Percentiles rank a stretch among this genome's conserved stretches.
phyloP scores from a whole-genome alignment of 1,140 invertebrate genomes.

The Pogonus chalceus region DNA sequence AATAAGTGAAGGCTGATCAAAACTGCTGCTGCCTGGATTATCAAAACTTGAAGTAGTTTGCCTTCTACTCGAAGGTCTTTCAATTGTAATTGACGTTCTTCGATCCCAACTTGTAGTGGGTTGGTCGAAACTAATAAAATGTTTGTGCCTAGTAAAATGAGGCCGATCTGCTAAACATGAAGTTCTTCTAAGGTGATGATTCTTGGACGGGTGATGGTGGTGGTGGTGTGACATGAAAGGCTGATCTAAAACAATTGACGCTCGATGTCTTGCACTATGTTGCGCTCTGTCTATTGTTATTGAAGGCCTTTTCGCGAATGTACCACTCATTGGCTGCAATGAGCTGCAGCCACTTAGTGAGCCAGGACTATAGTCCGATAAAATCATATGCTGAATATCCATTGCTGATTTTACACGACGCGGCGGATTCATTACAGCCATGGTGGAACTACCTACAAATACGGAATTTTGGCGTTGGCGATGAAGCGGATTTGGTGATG shows the following conservation, averaged over 20 bases:
- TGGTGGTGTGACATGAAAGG: slow-evolving; percentile 15
- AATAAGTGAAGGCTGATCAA: slow-evolving; percentile 12
- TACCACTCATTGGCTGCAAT: slow-evolving; percentile 15
- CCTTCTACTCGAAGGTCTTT: slow-evolving; percentile 15
- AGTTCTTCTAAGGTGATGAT: slow-evolving; percentile 17
- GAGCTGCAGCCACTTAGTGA: slow-evolving; percentile 12
- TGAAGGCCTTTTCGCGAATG: slow-evolving; percentile 21
- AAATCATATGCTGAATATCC: slow-evolving; percentile 64
- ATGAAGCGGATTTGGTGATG: slow-evolving; percentile 32
- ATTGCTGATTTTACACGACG: slow-evolving; percentile 70
- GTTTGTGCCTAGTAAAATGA: slow-evolving; percentile 19
- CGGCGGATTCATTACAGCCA: slow-evolving; percentile 49
- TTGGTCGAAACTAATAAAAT: slow-evolving; percentile 32
- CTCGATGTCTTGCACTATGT: background rate
- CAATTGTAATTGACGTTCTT: slow-evolving; percentile 21
- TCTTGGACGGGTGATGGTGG: slow-evolving; percentile 17
- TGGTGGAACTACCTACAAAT: slow-evolving; percentile 61
- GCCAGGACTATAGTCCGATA: slow-evolving; percentile 23
- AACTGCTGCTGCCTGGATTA: slow-evolving; percentile 11
- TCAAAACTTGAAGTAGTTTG: slow-evolving; percentile 1
- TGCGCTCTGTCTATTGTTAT: slow-evolving; percentile 24
- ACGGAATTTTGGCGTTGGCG: slow-evolving; percentile 68
- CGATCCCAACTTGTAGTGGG: slow-evolving; percentile 17
- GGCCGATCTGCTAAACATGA: slow-evolving; percentile 26
- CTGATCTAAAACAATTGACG: slow-evolving; percentile 4